Evolutionary conservation across 37 sponge, comb jelly and placozoan species (phyloP).

Genomic region (Mnemiopsis leidyi): DNA sequence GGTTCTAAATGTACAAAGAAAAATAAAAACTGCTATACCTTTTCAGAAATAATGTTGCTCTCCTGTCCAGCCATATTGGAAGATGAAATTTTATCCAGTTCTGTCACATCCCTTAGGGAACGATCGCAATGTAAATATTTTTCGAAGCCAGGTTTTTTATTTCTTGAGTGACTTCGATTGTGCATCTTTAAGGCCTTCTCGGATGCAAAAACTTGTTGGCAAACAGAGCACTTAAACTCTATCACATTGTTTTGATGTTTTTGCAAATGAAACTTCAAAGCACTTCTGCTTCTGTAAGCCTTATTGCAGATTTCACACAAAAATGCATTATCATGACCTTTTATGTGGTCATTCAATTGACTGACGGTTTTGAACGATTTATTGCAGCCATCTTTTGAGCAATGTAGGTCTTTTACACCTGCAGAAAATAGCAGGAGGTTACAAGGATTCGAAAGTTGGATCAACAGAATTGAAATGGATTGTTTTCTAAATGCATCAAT

Average conservation of each 20-base stretch:
- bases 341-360: slow-evolving; percentile 25
- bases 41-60: too few relatives aligned
- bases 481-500: neutral
- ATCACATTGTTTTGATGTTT: neutral
- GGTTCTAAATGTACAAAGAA: too few relatives aligned
- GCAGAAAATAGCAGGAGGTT: too few relatives aligned
- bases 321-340: slow-evolving; percentile 26
- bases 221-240: neutral
- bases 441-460: too few relatives aligned
- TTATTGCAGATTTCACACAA: neutral
- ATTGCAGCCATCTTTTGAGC: slow-evolving; percentile 1
- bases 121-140: too few relatives aligned
- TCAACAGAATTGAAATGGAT: too few relatives aligned
- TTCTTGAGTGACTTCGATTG: neutral
- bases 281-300: slow-evolving; percentile 27
- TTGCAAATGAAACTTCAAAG: neutral
- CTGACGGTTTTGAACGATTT: slow-evolving; percentile 34
- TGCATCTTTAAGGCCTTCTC: neutral
- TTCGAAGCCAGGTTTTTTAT: too few relatives aligned
- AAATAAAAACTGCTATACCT: too few relatives aligned
- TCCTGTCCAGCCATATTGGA: too few relatives aligned
- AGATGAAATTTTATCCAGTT: too few relatives aligned
- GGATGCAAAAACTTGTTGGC: neutral
- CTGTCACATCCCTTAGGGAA: too few relatives aligned
- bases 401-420: slow-evolving; percentile 1